Conservation (phyloP, 2,888 invertebrate genomes). For the Eupeodes luniger region DNA sequence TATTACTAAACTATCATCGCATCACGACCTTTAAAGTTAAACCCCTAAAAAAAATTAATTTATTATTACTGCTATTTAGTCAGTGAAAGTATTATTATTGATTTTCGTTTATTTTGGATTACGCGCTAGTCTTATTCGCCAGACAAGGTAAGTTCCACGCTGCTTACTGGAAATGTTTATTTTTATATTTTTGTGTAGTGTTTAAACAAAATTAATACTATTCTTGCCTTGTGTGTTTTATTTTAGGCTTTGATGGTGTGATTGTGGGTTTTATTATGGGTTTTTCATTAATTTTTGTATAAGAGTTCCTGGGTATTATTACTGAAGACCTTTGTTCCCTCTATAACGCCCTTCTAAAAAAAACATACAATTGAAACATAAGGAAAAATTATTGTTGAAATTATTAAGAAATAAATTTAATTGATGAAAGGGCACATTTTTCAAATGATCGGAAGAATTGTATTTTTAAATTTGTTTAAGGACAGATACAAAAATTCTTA, state of each 20-base stretch:
- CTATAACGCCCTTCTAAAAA: background rate
- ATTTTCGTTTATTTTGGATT: constrained; percentile 56
- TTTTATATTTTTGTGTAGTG: constrained; percentile 1
- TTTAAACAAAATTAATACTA: background rate
- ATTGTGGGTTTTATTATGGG: background rate
- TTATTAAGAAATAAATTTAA: too few relatives aligned
- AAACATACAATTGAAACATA: too few relatives aligned
- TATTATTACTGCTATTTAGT: background rate
- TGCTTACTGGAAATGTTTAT: constrained; percentile 19
- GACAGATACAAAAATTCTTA: too few relatives aligned
- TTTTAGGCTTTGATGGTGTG: constrained; percentile 8
- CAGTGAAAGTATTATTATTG: constrained; percentile 67
- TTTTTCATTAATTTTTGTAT: background rate
- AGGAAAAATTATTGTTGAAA: too few relatives aligned
- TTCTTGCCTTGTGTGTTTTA: background rate
- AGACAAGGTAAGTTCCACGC: background rate
- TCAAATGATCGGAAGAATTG: too few relatives aligned
- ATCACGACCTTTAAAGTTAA: background rate
- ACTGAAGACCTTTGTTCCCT: background rate
- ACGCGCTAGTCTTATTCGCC: constrained; percentile 40
- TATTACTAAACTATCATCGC: background rate
- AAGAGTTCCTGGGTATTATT: background rate
- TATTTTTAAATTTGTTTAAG: too few relatives aligned
- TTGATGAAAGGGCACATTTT: too few relatives aligned
- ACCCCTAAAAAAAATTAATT: background rate